A percentile compares a stretch with the other conserved stretches of the same genome.
Evolutionary conservation across 2,113 vertebrate genomes (phyloP).

Genomic region (Elephas maximus): DNA sequence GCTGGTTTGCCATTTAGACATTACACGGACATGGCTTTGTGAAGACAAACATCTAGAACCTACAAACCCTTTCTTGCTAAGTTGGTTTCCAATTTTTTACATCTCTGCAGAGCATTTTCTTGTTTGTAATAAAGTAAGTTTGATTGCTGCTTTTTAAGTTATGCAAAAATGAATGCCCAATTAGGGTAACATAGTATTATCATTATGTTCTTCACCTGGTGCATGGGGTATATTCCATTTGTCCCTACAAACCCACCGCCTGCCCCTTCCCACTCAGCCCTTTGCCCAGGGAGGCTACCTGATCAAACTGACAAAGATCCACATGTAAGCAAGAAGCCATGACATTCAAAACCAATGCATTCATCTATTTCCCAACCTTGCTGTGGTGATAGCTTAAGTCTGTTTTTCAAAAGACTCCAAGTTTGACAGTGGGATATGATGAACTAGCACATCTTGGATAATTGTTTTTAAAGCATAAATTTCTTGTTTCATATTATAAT

Average conservation of each 20-base stretch:
- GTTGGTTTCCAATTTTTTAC: not conserved
- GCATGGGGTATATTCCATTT: not conserved
- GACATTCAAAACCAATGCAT: not conserved
- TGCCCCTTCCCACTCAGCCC: not conserved
- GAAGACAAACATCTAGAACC: not conserved
- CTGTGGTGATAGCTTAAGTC: not conserved
- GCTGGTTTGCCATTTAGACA: not conserved
- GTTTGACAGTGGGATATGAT: not conserved
- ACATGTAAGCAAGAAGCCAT: not conserved
- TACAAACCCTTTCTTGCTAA: not conserved
- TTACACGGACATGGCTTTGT: not conserved
- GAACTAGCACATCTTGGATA: not conserved
- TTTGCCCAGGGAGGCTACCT: not conserved
- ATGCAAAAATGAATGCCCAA: not conserved
- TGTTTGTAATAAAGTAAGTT: not conserved
- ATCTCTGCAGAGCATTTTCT: not conserved
- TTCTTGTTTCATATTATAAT: not conserved
- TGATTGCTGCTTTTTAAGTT: not conserved
- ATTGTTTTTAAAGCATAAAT: slow-evolving; percentile 43
- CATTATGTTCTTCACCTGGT: not conserved
- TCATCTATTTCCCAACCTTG: not conserved
- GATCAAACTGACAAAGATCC: not conserved
- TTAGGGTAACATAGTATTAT: not conserved
- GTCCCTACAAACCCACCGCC: not conserved
- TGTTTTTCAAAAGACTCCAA: slow-evolving; percentile 27